Evolutionary conservation across 2,888 invertebrate species (phyloP).

Genomic region (Anaspis maculata): DNA sequence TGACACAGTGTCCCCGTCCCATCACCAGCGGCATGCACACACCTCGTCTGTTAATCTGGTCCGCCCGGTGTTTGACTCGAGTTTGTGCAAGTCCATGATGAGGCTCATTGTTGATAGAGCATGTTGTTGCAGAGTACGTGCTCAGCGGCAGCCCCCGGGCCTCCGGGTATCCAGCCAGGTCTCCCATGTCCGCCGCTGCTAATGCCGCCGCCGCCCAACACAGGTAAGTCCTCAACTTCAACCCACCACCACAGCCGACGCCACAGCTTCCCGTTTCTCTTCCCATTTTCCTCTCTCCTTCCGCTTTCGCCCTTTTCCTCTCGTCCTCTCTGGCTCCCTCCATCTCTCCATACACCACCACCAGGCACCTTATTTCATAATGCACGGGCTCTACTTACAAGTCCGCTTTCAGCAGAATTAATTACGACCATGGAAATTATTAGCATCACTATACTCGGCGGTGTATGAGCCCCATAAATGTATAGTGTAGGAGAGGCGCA

Average conservation of each 20-base stretch:
- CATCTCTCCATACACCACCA: too few relatives aligned
- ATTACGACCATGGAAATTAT: not conserved
- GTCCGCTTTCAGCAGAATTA: not conserved
- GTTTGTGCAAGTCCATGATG: conserved; percentile 8
- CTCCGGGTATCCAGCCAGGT: conserved; percentile 44
- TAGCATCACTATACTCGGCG: too few relatives aligned
- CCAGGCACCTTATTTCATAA: not conserved
- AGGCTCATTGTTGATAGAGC: conserved; percentile 6
- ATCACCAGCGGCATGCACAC: too few relatives aligned
- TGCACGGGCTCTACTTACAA: not conserved
- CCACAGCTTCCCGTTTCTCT: too few relatives aligned
- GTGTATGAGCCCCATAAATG: too few relatives aligned
- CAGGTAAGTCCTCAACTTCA: conserved; percentile 41
- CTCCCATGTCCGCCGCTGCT: conserved; percentile 39
- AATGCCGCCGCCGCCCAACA: conserved; percentile 33
- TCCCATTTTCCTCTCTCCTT: too few relatives aligned
- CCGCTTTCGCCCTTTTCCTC: too few relatives aligned
- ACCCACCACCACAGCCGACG: not conserved
- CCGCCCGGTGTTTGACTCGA: conserved; percentile 12
- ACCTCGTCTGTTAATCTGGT: too few relatives aligned
- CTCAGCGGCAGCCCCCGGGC: conserved; percentile 48
- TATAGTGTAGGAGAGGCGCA: too few relatives aligned
- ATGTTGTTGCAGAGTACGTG: conserved; percentile 46
- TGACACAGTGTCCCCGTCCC: too few relatives aligned
- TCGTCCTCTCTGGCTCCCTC: too few relatives aligned